Evolutionary conservation across 2,888 invertebrate genomes (phyloP).

Genomic region (Drosophila cyrtoloma): DNA sequence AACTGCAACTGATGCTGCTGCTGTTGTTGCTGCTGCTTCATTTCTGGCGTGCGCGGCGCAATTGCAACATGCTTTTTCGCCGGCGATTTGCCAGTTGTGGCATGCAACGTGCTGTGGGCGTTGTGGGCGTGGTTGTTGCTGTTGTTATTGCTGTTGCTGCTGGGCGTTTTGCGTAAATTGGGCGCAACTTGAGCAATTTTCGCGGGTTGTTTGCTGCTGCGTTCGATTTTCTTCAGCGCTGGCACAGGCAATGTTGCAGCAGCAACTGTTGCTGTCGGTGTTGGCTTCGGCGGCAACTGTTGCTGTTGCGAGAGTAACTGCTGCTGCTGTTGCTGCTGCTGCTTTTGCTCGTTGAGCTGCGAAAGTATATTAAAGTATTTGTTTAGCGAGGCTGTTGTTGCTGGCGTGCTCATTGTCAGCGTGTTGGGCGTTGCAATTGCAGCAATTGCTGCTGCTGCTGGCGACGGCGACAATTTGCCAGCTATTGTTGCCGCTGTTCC

Average conservation of each 20-base stretch:
- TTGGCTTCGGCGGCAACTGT: conserved; percentile 31
- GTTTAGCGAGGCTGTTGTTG: conserved; percentile 82
- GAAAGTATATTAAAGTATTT: conserved; percentile 84
- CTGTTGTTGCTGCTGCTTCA: conserved; percentile 80
- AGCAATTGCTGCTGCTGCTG: conserved; percentile 46
- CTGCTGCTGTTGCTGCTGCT: conserved; percentile 59
- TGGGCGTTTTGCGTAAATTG: conserved; percentile 84
- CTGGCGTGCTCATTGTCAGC: conserved; percentile 80
- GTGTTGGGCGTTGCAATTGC: conserved; percentile 61
- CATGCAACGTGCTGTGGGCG: conserved; percentile 68
- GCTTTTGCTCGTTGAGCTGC: conserved; percentile 80
- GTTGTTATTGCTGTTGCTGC: conserved; percentile 70
- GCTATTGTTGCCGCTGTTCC: conserved; percentile 12
- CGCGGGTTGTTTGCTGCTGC: conserved; percentile 83
- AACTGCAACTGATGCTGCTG: conserved; percentile 59
- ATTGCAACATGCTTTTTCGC: conserved; percentile 85
- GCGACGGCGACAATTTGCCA: conserved; percentile 50
- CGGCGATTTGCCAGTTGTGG: conserved; percentile 82
- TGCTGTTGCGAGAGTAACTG: conserved; percentile 29
- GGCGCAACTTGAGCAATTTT: conserved; percentile 85
- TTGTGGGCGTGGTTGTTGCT: conserved; percentile 64
- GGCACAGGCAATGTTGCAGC: conserved; percentile 75
- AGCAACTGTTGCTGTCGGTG: conserved; percentile 43
- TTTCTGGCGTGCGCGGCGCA: conserved; percentile 84
- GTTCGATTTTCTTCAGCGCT: conserved; percentile 85